Conservation (phyloP, 2,888 invertebrate species). For the Euplagia quadripunctaria region DNA sequence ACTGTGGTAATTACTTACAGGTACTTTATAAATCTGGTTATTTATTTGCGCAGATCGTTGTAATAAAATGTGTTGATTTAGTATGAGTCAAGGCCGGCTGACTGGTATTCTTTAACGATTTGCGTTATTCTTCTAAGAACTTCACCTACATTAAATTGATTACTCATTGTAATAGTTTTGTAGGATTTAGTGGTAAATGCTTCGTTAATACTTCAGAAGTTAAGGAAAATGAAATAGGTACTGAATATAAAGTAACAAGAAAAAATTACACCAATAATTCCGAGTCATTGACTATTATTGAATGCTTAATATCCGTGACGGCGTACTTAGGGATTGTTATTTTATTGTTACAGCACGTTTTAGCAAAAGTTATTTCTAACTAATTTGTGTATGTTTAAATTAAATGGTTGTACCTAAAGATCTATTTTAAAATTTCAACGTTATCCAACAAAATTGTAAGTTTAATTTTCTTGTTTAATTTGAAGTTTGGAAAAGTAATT, state of each 20-base stretch:
- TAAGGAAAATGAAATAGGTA: slow-evolving; percentile 24
- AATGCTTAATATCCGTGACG: neutral
- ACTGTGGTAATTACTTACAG: neutral
- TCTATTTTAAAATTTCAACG: too few relatives aligned
- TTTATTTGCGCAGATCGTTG: slow-evolving; percentile 10
- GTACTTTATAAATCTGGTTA: slow-evolving; percentile 1
- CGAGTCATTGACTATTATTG: neutral
- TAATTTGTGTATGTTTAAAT: neutral
- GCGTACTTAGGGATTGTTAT: neutral
- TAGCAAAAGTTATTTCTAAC: neutral
- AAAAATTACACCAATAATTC: neutral
- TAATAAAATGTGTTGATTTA: neutral
- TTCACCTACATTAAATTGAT: slow-evolving; percentile 10
- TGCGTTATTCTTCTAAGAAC: slow-evolving; percentile 28
- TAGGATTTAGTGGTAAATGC: slow-evolving; percentile 20
- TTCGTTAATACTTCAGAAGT: slow-evolving; percentile 26
- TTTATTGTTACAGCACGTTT: neutral
- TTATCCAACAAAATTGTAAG: too few relatives aligned
- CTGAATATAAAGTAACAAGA: slow-evolving; percentile 3
- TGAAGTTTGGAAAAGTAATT: too few relatives aligned
- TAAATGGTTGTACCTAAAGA: neutral
- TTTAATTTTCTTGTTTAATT: too few relatives aligned
- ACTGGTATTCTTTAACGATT: neutral
- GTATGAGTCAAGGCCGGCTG: neutral
- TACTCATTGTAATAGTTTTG: slow-evolving; percentile 23